These are phyloP conservation scores for Dinomys branickii DNA, from an alignment of 2,113 vertebrate genomes.

Conservation along the genomic window DNA sequence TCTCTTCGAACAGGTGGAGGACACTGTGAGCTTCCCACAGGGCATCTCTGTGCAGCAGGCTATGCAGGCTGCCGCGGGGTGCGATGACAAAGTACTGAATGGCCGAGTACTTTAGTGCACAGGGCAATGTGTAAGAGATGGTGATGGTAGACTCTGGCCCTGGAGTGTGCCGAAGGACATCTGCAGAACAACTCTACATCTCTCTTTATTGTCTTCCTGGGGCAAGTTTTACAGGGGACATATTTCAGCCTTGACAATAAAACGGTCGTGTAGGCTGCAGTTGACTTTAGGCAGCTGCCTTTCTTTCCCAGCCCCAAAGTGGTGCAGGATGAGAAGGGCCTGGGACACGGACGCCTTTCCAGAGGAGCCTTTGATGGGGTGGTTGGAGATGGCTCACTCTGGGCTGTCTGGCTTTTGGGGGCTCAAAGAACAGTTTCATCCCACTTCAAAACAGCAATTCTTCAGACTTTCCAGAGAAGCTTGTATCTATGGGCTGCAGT, in stretches of 20 bases:
- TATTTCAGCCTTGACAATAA: not conserved
- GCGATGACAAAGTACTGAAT: not conserved
- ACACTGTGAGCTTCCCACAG: not conserved
- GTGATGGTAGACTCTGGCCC: not conserved
- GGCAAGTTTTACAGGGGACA: not conserved
- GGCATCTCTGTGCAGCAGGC: not conserved
- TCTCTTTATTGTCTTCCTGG: slow-evolving; percentile 2
- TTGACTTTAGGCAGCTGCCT: not conserved
- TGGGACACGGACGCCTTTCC: not conserved
- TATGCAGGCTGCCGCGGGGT: not conserved
- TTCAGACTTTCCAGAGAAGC: not conserved
- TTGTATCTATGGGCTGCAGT: not conserved
- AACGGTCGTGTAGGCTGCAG: not conserved
- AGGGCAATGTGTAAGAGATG: not conserved
- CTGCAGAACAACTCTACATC: not conserved
- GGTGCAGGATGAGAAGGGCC: not conserved
- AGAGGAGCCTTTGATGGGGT: not conserved
- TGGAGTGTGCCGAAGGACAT: not conserved
- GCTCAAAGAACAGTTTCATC: not conserved
- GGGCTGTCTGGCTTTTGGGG: not conserved
- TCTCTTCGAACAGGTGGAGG: not conserved
- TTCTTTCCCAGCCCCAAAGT: not conserved
- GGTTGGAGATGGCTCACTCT: not conserved
- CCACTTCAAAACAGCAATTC: not conserved
- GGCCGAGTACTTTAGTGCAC: not conserved